A percentile compares a stretch with the other conserved stretches of the same genome.
Evolutionary conservation across 2,888 invertebrate species (phyloP).

Genomic region (Caenorhabditis virilis): DNA sequence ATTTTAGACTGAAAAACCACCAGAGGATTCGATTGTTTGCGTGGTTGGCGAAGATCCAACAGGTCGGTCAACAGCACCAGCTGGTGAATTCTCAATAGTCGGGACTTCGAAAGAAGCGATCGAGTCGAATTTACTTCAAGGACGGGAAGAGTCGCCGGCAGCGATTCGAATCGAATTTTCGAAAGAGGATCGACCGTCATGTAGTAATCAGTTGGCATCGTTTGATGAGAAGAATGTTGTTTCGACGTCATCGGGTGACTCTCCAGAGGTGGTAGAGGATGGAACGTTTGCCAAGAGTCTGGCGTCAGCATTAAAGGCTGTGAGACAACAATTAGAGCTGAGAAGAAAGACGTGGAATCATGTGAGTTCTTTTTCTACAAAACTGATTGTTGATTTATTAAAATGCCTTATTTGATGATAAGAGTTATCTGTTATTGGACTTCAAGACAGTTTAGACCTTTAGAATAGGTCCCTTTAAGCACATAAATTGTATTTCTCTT

Average conservation of each 20-base stretch:
- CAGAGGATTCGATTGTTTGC: slow-evolving; percentile 29
- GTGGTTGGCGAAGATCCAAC: slow-evolving; percentile 45
- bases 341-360: slow-evolving; percentile 19
- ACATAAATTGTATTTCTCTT: not conserved
- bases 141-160: slow-evolving; percentile 31
- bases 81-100: slow-evolving; percentile 25
- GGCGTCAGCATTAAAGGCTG: slow-evolving; percentile 16
- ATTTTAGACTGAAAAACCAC: slow-evolving; percentile 38
- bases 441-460: too few relatives aligned
- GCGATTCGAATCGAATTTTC: slow-evolving; percentile 20
- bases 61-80: slow-evolving; percentile 20
- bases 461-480: too few relatives aligned
- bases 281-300: slow-evolving; percentile 13
- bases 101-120: slow-evolving; percentile 22
- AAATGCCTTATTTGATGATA: too few relatives aligned
- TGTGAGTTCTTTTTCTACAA: not conserved
- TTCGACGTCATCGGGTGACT: not conserved
- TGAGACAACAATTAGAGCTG: slow-evolving; percentile 12
- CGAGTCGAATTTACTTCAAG: slow-evolving; percentile 24
- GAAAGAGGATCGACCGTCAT: not conserved
- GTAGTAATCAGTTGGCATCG: slow-evolving; percentile 16
- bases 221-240: too few relatives aligned
- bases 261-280: not conserved
- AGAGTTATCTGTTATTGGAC: too few relatives aligned
- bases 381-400: too few relatives aligned